phyloP scores from a whole-genome alignment of 2,888 invertebrate genomes.

The Calameuta filiformis region DNA sequence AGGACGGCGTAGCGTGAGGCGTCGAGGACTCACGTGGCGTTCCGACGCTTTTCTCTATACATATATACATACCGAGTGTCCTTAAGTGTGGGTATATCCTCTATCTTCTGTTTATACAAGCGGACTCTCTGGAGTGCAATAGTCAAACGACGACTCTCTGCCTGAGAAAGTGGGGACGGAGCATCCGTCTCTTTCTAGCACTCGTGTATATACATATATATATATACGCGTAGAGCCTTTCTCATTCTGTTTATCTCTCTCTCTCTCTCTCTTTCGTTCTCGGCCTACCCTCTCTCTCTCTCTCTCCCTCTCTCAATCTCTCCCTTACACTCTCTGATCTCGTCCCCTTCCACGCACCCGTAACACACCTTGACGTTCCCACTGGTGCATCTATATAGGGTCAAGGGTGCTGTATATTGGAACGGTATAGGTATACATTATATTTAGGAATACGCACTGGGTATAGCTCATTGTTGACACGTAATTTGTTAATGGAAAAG shows the following conservation, averaged over 20 bases:
- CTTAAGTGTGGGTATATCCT: neutral
- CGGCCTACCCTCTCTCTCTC: neutral
- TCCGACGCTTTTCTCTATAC: neutral
- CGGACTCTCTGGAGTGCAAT: conserved; percentile 2
- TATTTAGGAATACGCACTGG: neutral
- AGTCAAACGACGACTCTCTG: neutral
- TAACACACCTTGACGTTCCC: neutral
- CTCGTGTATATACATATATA: neutral
- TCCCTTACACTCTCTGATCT: neutral
- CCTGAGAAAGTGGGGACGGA: neutral
- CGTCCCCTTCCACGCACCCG: neutral
- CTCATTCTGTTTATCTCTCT: conserved; percentile 11
- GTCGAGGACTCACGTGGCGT: neutral
- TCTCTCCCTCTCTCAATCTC: conserved; percentile 4
- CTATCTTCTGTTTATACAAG: neutral
- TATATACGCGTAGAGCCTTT: neutral
- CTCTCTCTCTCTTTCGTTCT: conserved; percentile 6
- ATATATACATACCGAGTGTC: neutral
- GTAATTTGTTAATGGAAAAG: neutral
- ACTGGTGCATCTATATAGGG: neutral
- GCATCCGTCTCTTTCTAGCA: neutral
- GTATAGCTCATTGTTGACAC: neutral
- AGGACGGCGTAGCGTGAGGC: conserved; percentile 17
- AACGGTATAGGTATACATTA: neutral
- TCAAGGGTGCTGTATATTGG: neutral